Conservation (phyloP, 2,797 vertebrate genomes). For the Meriones psammophilus region DNA sequence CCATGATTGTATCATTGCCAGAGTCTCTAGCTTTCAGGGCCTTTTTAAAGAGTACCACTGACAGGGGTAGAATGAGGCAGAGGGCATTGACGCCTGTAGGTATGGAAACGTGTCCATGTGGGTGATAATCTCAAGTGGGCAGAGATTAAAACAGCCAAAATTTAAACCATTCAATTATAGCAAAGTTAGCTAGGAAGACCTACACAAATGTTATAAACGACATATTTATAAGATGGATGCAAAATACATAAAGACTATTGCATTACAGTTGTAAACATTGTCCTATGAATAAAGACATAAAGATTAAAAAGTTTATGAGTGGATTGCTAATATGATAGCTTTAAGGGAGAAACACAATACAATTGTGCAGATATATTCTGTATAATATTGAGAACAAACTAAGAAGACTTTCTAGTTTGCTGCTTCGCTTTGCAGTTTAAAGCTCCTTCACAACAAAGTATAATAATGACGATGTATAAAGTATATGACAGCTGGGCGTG, state of each 20-base stretch:
- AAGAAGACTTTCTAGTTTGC: no score
- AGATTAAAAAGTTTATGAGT: background rate
- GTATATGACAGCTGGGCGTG: no score
- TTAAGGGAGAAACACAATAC: background rate
- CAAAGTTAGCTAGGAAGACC: background rate
- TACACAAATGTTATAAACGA: background rate
- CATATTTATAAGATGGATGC: background rate
- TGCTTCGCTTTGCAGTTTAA: background rate
- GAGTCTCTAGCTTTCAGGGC: background rate
- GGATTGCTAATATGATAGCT: background rate
- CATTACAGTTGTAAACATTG: background rate
- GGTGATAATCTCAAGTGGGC: background rate
- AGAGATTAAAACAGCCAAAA: background rate
- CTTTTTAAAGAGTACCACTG: background rate
- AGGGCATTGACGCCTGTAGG: background rate
- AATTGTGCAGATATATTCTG: background rate
- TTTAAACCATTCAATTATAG: background rate
- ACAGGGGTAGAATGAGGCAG: no score
- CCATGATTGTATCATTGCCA: no score
- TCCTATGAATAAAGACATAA: background rate
- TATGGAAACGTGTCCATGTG: background rate
- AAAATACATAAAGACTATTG: background rate
- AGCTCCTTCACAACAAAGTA: background rate
- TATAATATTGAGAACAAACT: background rate
- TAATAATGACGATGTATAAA: background rate